phyloP scores from a whole-genome alignment of 2,797 vertebrate species.

The Arremon aurantiirostris region DNA sequence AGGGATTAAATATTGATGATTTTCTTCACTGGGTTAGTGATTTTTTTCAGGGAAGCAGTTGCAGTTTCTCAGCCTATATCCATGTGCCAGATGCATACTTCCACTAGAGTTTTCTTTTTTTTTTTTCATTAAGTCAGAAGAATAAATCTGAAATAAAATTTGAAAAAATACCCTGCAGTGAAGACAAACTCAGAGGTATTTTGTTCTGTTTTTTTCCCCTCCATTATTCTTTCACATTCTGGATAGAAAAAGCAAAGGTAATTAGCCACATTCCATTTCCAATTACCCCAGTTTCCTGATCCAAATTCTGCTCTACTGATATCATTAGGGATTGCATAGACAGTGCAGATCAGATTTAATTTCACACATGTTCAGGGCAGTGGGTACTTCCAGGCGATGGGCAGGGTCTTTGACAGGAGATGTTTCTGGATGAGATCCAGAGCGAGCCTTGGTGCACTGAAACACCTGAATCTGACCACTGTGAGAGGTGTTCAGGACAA shows the following conservation, averaged over 20 bases:
- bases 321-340: not conserved
- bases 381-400: not conserved
- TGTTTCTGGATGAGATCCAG: not conserved
- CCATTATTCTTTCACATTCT: not conserved
- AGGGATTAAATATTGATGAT: conserved; percentile 42
- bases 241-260: not conserved
- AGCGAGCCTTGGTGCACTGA: not conserved
- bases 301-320: not conserved
- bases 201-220: not conserved
- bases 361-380: not conserved
- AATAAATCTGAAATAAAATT: not conserved
- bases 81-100: not conserved
- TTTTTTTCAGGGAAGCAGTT: not conserved
- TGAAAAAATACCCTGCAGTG: not conserved
- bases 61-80: not conserved
- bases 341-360: not conserved
- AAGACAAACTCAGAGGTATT: not conserved
- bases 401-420: not conserved
- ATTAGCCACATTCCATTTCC: not conserved
- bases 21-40: not conserved
- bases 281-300: not conserved
- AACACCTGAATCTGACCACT: not conserved
- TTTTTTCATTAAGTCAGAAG: not conserved
- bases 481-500: not conserved
- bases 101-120: not conserved